These are phyloP conservation scores for Phrynocephalus forsythii DNA, from an alignment of 2,797 vertebrate species.

Conservation along the genomic window DNA sequence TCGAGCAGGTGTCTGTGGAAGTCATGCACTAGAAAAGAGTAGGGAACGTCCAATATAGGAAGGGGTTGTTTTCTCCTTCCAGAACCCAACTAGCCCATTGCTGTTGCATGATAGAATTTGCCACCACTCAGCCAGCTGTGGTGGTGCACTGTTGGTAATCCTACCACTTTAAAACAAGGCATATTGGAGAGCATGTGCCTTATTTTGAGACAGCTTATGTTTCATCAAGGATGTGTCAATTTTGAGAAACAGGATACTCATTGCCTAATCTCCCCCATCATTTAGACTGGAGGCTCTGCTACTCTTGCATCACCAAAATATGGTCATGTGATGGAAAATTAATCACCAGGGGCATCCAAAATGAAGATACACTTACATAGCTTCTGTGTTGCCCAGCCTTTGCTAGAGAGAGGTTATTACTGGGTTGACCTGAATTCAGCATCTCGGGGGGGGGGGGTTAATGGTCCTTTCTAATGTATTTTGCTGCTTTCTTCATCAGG, in stretches of 20 bases:
- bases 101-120: not conserved
- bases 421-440: not conserved
- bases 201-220: not conserved
- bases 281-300: not conserved
- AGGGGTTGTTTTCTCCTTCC: not conserved
- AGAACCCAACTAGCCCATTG: not conserved
- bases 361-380: not conserved
- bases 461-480: not conserved
- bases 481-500: not conserved
- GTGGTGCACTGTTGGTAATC: not conserved
- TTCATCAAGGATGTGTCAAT: too few species aligned
- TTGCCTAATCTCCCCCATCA: too few species aligned
- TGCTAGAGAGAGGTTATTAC: not conserved
- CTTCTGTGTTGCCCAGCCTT: not conserved
- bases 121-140: not conserved
- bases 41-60: too few species aligned
- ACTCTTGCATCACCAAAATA: not conserved
- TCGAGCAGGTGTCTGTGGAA: not conserved
- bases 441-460: too few species aligned
- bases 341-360: not conserved
- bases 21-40: not conserved
- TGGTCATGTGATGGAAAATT: not conserved
- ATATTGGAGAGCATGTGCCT: not conserved
- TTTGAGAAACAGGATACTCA: too few species aligned
- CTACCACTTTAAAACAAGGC: not conserved